Evolutionary conservation across 2,888 invertebrate species (phyloP).

Genomic region (Cordylochernes scorpioides): DNA sequence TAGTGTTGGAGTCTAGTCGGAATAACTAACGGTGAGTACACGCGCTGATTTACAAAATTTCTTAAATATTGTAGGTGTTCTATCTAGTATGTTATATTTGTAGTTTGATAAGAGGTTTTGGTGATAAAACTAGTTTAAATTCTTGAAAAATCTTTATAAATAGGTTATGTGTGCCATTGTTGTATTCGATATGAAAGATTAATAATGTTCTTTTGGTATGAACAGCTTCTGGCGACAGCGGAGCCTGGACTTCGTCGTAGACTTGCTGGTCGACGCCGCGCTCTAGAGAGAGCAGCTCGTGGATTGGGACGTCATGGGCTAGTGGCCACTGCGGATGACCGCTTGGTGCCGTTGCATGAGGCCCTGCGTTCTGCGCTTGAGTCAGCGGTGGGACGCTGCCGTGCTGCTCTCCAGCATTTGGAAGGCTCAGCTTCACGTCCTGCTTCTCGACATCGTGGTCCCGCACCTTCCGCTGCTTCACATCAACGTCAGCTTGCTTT

Average conservation of each 20-base stretch:
- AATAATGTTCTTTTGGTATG: too few species aligned
- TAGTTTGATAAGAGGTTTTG: too few species aligned
- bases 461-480: conserved; percentile 51
- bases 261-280: conserved; percentile 39
- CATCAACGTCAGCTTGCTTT: conserved; percentile 65
- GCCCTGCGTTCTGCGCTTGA: conserved; percentile 55
- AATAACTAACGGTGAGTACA: too few species aligned
- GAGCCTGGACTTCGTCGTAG: conserved; percentile 31
- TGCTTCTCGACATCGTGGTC: conserved; percentile 25
- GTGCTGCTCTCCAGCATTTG: conserved; percentile 55
- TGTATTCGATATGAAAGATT: too few species aligned
- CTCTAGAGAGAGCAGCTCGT: conserved; percentile 57
- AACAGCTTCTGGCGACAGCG: too few species aligned
- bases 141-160: too few species aligned
- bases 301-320: conserved; percentile 63
- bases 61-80: too few species aligned
- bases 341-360: conserved; percentile 43
- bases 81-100: too few species aligned
- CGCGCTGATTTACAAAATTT: too few species aligned
- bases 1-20: too few species aligned
- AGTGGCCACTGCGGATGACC: conserved; percentile 29
- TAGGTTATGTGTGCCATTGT: too few species aligned
- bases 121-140: too few species aligned
- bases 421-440: conserved; percentile 29
- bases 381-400: conserved; percentile 55